A percentile compares a stretch with the other conserved stretches of the same genome.
These are phyloP conservation scores for Stenodema calcarata DNA, from an alignment of 2,888 invertebrate genomes.

Conservation along the genomic window DNA sequence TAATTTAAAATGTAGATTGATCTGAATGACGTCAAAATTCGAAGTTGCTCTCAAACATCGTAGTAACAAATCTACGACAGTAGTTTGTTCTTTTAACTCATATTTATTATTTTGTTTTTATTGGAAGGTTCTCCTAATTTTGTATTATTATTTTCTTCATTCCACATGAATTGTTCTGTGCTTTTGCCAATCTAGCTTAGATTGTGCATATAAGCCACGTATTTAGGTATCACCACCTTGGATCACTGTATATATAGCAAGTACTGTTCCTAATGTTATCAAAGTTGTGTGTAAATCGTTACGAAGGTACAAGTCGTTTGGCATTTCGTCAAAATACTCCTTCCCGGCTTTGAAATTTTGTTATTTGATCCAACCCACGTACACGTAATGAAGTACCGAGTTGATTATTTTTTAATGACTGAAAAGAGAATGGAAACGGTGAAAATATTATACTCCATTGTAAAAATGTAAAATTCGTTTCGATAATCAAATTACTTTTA, in stretches of 20 bases:
- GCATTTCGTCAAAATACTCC: not conserved
- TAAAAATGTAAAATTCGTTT: slow-evolving; percentile 7
- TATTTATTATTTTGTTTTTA: not conserved
- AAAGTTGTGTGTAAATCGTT: not conserved
- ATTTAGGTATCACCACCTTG: not conserved
- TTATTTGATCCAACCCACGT: not conserved
- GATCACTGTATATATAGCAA: not conserved
- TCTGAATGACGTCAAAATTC: no score
- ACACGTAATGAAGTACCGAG: not conserved
- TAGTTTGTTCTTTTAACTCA: no score
- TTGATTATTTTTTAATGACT: not conserved
- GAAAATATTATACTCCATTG: not conserved
- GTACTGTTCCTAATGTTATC: not conserved
- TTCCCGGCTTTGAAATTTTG: not conserved
- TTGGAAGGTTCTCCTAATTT: not conserved
- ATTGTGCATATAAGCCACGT: slow-evolving; percentile 30
- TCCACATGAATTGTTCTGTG: not conserved
- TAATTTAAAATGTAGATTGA: not conserved
- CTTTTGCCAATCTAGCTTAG: slow-evolving; percentile 36
- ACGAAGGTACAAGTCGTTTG: not conserved
- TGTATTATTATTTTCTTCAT: not conserved
- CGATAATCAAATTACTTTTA: not conserved
- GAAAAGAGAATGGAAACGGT: not conserved
- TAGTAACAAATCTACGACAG: no score
- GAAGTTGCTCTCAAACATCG: no score